Base-by-base conservation (phyloP, 2,888 invertebrate genomes). In the Cecidostiba fungosa region DNA sequence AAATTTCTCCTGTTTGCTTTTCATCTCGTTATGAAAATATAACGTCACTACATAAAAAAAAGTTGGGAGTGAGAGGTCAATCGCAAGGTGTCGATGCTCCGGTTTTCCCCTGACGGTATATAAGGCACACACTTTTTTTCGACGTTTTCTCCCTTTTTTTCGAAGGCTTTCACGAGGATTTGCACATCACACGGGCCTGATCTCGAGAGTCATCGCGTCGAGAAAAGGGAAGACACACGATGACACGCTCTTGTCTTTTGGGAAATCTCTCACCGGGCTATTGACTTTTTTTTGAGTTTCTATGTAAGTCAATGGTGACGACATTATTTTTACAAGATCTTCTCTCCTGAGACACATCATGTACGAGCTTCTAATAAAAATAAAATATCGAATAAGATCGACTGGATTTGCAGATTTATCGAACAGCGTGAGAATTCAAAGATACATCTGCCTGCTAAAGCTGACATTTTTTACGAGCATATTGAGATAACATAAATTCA, bases 11-110 rank as follows among this genome's bases (percentile, higher is more conserved):
- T 54, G 69, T 36, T 72, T 54, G 72, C 32, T 36, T 72, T 80
- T 72, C 70, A 80, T 80, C 72, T 80, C 16, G 80, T 73, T 80
- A 80, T 39, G 59, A 82, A 74, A 82, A 76, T 62, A 82, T 47
- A 8, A 50, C 66, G 54, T 0, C 6, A 8, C 29, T 16, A 10
- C 3, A 32, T 2, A n/a, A 59, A 62, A 77, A 77, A 62, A 62
- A 70, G 19, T 43, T 10, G 4, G 50, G 10, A 23, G 32, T 50
- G 76, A 36, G 54, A 77, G 62, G 36, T 54, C 70, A 70, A 70
- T 79, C 79, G 26, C 39, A 62, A 54, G 50, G 70, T 79, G 32
- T 78, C 23, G 47, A 36, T 32, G 16, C 14, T 16, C 2, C 14
- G n/a, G 3, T 39, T 43, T 72, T 72, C 36, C 23, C 47, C 8